phyloP scores from a whole-genome alignment of 2,888 invertebrate genomes.

The Byasa hedistus region DNA sequence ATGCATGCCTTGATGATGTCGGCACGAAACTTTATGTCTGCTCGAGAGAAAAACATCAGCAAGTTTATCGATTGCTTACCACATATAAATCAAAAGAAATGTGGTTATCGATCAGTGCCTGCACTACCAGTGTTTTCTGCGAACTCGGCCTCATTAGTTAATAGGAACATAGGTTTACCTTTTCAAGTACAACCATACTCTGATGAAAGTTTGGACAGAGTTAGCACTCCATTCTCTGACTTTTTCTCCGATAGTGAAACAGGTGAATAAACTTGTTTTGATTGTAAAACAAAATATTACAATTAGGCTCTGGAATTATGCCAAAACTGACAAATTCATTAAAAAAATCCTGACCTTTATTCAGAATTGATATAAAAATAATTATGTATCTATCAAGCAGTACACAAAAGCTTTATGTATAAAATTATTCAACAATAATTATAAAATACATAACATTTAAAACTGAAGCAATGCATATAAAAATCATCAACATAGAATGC shows the following conservation, averaged over 20 bases:
- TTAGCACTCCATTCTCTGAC: conserved; percentile 69
- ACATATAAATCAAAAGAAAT: conserved; percentile 63
- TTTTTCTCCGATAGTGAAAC: conserved; percentile 73
- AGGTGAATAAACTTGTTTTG: conserved; percentile 43
- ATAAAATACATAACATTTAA: no score
- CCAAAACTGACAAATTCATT: no score
- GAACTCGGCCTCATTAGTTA: conserved; percentile 54
- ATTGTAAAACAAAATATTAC: not conserved
- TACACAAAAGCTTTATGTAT: no score
- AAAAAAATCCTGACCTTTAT: no score
- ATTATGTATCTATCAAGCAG: no score
- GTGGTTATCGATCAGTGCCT: conserved; percentile 51
- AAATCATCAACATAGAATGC: no score
- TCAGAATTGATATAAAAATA: no score
- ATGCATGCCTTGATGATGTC: conserved; percentile 62
- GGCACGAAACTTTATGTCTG: conserved; percentile 68
- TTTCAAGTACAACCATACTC: conserved; percentile 54
- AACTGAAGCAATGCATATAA: no score
- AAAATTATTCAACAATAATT: no score
- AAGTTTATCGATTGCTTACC: conserved; percentile 69
- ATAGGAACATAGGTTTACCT: conserved; percentile 64
- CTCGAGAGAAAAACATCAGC: conserved; percentile 63
- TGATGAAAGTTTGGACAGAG: conserved; percentile 55
- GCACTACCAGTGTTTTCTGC: conserved; percentile 64
- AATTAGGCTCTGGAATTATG: no score